A percentile compares a stretch with the other conserved stretches of the same genome.
Evolutionary conservation across 1,140 invertebrate genomes (phyloP).

Genomic region (Lepeophtheirus salmonis): DNA sequence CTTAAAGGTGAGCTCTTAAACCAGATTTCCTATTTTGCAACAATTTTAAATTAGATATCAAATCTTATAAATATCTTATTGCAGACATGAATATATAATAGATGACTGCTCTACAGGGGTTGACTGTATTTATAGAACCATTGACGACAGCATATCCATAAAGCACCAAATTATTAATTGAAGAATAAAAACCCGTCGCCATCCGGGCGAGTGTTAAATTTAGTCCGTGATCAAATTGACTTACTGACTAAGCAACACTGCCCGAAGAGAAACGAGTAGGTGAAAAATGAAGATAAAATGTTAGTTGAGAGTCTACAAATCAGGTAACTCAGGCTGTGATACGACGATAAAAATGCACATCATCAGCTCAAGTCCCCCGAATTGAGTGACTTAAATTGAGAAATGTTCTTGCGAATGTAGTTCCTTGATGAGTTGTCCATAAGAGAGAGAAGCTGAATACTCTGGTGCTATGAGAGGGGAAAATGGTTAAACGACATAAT

Average conservation of each 20-base stretch:
- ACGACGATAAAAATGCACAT: conserved; percentile 7
- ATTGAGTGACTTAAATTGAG: background rate
- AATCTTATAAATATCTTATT: too few relatives aligned
- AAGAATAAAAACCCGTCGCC: too few relatives aligned
- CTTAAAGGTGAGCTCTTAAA: too few relatives aligned
- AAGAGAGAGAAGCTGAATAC: conserved; percentile 14
- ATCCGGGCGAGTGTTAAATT: background rate
- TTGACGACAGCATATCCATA: background rate
- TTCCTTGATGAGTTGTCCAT: background rate
- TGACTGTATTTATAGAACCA: background rate
- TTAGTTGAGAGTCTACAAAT: conserved; percentile 6
- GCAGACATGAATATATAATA: too few relatives aligned
- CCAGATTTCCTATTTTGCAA: too few relatives aligned
- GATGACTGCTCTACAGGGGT: background rate
- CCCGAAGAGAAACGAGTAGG: background rate
- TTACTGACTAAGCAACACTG: background rate
- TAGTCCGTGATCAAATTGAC: background rate
- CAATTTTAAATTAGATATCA: too few relatives aligned
- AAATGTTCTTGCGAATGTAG: background rate
- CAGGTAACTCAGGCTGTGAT: conserved; percentile 17
- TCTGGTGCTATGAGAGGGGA: conserved; percentile 13
- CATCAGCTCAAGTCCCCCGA: background rate
- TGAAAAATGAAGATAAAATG: background rate
- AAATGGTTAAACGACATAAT: background rate
- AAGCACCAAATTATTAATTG: too few relatives aligned